These are phyloP conservation scores for Chionomys nivalis DNA, from an alignment of 2,113 vertebrate genomes.

Conservation along the genomic window DNA sequence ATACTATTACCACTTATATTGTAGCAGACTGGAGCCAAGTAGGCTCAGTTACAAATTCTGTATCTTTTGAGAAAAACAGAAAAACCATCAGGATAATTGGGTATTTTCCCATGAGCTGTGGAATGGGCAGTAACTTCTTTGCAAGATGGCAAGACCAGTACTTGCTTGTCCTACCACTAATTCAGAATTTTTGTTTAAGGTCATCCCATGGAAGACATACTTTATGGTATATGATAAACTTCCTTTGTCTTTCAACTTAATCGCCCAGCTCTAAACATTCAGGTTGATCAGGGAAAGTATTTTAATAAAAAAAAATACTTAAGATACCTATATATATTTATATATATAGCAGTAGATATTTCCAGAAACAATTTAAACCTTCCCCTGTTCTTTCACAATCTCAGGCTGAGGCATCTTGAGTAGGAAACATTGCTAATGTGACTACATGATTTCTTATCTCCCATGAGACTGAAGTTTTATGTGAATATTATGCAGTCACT, in stretches of 20 bases:
- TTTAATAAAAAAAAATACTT: slow-evolving; percentile 25
- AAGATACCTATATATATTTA: not conserved
- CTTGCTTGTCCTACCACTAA: not conserved
- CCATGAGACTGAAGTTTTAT: slow-evolving; percentile 28
- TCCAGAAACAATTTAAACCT: slow-evolving; percentile 21
- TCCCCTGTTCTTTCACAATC: not conserved
- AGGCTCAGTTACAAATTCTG: not conserved
- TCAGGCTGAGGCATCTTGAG: slow-evolving; percentile 37
- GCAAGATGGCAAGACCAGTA: not conserved
- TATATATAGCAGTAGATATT: not conserved
- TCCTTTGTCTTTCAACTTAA: slow-evolving; percentile 3
- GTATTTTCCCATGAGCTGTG: slow-evolving; percentile 44
- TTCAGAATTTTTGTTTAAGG: not conserved
- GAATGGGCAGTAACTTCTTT: not conserved
- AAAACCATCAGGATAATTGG: not conserved
- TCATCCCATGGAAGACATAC: not conserved
- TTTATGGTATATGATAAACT: not conserved
- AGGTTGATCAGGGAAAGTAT: not conserved
- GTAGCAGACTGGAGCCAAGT: not conserved
- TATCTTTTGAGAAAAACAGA: slow-evolving; percentile 32
- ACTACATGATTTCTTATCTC: slow-evolving; percentile 52
- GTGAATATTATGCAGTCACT: slow-evolving; percentile 34
- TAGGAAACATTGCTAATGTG: not conserved
- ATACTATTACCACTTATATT: not conserved
- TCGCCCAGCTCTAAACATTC: not conserved